Conservation (phyloP, 2,797 vertebrate genomes). For the Dermochelys coriacea region DNA sequence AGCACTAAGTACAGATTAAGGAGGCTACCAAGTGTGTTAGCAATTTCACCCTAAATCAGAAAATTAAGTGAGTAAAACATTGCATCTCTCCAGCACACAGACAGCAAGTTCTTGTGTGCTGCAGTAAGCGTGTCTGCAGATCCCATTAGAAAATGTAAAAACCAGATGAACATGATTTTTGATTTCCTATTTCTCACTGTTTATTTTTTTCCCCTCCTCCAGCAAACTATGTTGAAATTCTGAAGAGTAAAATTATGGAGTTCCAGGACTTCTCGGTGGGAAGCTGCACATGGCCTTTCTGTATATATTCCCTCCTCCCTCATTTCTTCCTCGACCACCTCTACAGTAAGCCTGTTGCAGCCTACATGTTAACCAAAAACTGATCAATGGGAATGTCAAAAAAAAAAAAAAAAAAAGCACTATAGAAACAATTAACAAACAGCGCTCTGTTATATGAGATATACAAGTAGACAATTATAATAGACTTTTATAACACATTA, state of each 20-base stretch:
- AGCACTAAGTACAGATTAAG: neutral
- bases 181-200: conserved; percentile 29
- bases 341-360: conserved; percentile 93
- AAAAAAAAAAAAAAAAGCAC: conserved; percentile 70
- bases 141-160: neutral
- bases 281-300: conserved; percentile 90
- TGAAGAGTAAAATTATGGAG: conserved; percentile 89
- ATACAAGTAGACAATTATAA: conserved; percentile 79
- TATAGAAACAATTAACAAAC: conserved; percentile 80
- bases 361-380: conserved; percentile 86
- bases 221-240: conserved; percentile 91
- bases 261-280: conserved; percentile 91
- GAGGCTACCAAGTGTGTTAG: conserved; percentile 21
- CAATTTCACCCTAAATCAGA: neutral
- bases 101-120: neutral
- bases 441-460: conserved; percentile 80
- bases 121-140: neutral
- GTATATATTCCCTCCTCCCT: conserved; percentile 81
- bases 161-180: neutral
- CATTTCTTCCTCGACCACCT: conserved; percentile 86
- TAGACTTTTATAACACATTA: conserved; percentile 81
- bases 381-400: conserved; percentile 82
- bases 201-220: conserved; percentile 70
- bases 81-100: neutral
- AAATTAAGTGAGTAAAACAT: conserved; percentile 29